Evolutionary conservation across 2,113 vertebrate genomes (phyloP), one percentile per base, ranked within the genome.

Genomic region (Sorex araneus): DNA sequence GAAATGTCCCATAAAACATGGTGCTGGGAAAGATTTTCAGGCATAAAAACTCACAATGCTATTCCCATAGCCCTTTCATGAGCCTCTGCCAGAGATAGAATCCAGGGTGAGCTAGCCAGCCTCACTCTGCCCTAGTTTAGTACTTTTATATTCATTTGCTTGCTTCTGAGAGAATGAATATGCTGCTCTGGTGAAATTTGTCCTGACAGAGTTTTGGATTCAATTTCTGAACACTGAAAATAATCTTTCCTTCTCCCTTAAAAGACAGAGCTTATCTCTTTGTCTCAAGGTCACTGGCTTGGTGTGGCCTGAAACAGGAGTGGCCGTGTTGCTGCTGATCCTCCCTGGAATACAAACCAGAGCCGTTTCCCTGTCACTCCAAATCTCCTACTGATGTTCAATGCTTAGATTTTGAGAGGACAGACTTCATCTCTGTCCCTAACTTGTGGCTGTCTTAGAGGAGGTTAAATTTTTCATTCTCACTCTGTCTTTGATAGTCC

Each of bases 381-480:
- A 50, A 69, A n/a, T 13, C n/a, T 85, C 25, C 27, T 60, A 25
- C 19, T 47, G 76, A 74, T 27, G n/a, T 27, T 57, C 19, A 69
- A n/a, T 3, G 15, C 32, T 60, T 93, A 84, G 89, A 93, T 95
- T 90, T 96, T 1, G 0, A 36, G 54, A 94, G 40, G 3, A 3
- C 43, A 95, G 95, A 90, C 27, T n/a, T 96, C 94, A 90, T 40
- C 90, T 93, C 81, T 93, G 57, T 50, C 78, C 89, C 71, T 92
- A 85, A 64, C 90, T 16, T 47, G 95, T 70, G 92, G 86, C 63
- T 89, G 70, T 50, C 90, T 92, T 84, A 83, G 97, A 93, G 91
- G 23, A 47, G 71, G 93, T 90, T 97, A 97, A 95, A 43, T 94
- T 94, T 96, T 97, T 95, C 94, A 89, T 96, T 97, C 95, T 96